These are phyloP conservation scores for Lepus townsendii DNA, from an alignment of 2,797 vertebrate species.

Conservation along the genomic window DNA sequence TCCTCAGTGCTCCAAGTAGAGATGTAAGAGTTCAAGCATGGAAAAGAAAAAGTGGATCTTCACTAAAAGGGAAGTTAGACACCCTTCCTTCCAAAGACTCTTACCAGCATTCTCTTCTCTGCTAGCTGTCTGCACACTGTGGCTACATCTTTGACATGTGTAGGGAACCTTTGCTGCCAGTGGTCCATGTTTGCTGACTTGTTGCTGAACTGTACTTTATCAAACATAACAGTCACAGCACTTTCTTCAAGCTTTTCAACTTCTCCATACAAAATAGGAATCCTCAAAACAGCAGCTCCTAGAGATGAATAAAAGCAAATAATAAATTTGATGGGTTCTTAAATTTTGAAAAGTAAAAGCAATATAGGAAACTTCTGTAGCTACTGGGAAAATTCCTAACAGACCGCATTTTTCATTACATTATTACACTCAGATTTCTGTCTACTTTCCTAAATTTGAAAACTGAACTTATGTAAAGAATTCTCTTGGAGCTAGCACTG, in stretches of 20 bases:
- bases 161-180: conserved; percentile 95
- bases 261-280: conserved; percentile 96
- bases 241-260: conserved; percentile 96
- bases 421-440: not conserved
- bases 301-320: not conserved
- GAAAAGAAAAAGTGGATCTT: not conserved
- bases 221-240: conserved; percentile 95
- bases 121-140: conserved; percentile 94
- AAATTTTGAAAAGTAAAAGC: conserved; percentile 37
- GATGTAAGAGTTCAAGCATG: not conserved
- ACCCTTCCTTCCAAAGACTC: conserved; percentile 50
- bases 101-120: conserved; percentile 91
- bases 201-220: conserved; percentile 93
- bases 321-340: not conserved
- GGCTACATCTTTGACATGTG: conserved; percentile 94
- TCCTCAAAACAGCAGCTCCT: conserved; percentile 94
- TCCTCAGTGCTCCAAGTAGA: not conserved
- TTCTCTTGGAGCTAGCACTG: not conserved
- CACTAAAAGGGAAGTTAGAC: not conserved
- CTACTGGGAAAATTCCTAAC: not conserved
- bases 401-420: not conserved
- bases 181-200: conserved; percentile 95
- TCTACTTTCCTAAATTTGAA: not conserved
- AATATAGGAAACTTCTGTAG: not conserved
- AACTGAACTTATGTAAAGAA: conserved; percentile 37